These are phyloP conservation scores for Leucania comma DNA, from an alignment of 2,888 invertebrate genomes.

Conservation along the genomic window DNA sequence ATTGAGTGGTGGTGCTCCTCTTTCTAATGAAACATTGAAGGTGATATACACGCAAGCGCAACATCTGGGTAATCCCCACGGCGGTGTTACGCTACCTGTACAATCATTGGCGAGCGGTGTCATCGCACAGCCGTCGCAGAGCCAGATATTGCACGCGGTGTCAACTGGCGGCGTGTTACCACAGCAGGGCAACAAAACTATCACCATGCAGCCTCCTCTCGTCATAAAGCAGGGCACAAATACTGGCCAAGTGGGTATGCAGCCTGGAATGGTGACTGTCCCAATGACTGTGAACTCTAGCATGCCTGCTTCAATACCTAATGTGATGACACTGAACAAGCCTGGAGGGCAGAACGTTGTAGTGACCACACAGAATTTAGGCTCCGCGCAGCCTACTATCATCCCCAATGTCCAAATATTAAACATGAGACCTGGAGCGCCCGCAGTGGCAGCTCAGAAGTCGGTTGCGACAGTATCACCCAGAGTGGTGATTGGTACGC, in stretches of 20 bases:
- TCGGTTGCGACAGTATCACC: constrained; percentile 94
- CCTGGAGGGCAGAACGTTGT: constrained; percentile 88
- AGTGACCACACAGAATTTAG: constrained; percentile 91
- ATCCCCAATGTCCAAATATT: constrained; percentile 96
- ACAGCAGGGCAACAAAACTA: constrained; percentile 74
- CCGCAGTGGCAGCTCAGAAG: constrained; percentile 93
- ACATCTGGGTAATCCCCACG: constrained; percentile 80
- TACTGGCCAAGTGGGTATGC: constrained; percentile 83
- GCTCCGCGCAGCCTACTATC: constrained; percentile 91
- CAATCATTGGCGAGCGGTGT: constrained; percentile 94
- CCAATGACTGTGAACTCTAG: constrained; percentile 92
- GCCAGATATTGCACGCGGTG: constrained; percentile 88
- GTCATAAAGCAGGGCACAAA: constrained; percentile 86
- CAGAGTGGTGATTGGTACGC: constrained; percentile 95
- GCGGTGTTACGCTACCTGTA: constrained; percentile 73
- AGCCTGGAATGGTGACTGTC: constrained; percentile 91
- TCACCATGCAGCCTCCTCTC: constrained; percentile 86
- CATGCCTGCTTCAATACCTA: constrained; percentile 90
- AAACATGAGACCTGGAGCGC: constrained; percentile 95
- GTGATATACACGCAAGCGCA: constrained; percentile 90
- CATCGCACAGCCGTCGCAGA: constrained; percentile 91
- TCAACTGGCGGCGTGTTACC: constrained; percentile 82
- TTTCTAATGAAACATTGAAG: constrained; percentile 89
- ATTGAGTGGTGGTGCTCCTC: constrained; percentile 76
- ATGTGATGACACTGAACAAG: constrained; percentile 92